A percentile compares a stretch with the other conserved stretches of the same genome.
These are phyloP conservation scores for Pongo abelii DNA, from an alignment of 2,113 vertebrate species.

Conservation along the genomic window DNA sequence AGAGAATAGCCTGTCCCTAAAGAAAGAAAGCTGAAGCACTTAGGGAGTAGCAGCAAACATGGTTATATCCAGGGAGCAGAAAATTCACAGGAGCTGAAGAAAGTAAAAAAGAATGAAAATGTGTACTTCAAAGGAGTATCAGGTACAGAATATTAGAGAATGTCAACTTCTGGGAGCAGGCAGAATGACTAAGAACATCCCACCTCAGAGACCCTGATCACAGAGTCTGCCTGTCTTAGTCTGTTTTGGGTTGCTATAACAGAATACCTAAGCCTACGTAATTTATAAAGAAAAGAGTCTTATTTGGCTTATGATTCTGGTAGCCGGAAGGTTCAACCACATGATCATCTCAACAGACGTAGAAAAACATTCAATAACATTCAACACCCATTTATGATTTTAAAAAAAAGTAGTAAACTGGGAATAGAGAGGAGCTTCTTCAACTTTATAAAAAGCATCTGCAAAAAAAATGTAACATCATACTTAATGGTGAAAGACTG, in stretches of 20 bases:
- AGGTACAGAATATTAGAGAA: neutral
- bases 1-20: neutral
- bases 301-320: neutral
- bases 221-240: neutral
- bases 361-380: neutral
- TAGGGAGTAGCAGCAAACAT: neutral
- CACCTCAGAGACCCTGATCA: neutral
- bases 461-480: neutral
- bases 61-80: neutral
- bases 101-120: neutral
- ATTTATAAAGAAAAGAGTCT: neutral
- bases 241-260: neutral
- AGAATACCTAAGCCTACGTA: neutral
- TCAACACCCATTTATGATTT: neutral
- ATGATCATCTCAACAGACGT: neutral
- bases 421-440: neutral
- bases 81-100: neutral
- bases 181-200: neutral
- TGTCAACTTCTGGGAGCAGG: neutral
- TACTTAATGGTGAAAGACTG: neutral
- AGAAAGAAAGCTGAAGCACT: neutral
- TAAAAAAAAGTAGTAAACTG: neutral
- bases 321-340: neutral
- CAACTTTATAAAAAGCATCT: neutral
- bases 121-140: neutral